Base-by-base conservation (phyloP, 2,113 vertebrate species). In the Emydura subglobosa region DNA sequence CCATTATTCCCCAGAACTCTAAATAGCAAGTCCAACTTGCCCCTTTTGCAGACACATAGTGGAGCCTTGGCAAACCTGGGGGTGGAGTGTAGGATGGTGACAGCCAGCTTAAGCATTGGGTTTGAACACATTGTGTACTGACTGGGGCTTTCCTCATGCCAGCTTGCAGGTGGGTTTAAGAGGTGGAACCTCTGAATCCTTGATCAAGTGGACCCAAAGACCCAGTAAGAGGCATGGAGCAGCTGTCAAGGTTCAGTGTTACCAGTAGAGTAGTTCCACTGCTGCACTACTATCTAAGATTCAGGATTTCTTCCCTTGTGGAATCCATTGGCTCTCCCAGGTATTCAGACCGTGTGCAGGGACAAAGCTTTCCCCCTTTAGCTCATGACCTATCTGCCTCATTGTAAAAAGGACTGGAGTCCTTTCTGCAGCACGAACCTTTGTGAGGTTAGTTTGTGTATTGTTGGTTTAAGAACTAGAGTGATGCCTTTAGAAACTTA, bases 81-180 rank as follows among this genome's bases (percentile, higher is more conserved):
- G 19, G 10, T 39, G 65, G 6, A 8, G n/a, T 72, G 65, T 9
- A 39, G 65, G 65, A 39, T 39, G n/a, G n/a, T 72, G 87, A 95
- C 65, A 95, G 83, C 39, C 82, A 49, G 53, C 95, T 24, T 31
- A 79, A 85, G 59, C 17, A 85, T 79, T 91, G 92, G 95, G 87
- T 95, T 96, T 97, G 51, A 5, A 65, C 34, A 4, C 74, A 79
- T 91, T 91, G 42, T 54, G 79, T 85, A 22, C 81, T 44, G 39
- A 82, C 42, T 91, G 89, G 65, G 85, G 92, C 88, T 34, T 72
- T n/a, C 7, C 19, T 72, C 34, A 72, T 95, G 81, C 27, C 42
- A 88, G 83, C 80, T 85, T 59, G 53, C 81, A 61, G 87, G 87
- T 27, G 85, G 65, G 57, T 93, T 96, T 85, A 88, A 82, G 74